Base-by-base conservation (phyloP, 2,888 invertebrate genomes). In the Steinernema carpocapsae region DNA sequence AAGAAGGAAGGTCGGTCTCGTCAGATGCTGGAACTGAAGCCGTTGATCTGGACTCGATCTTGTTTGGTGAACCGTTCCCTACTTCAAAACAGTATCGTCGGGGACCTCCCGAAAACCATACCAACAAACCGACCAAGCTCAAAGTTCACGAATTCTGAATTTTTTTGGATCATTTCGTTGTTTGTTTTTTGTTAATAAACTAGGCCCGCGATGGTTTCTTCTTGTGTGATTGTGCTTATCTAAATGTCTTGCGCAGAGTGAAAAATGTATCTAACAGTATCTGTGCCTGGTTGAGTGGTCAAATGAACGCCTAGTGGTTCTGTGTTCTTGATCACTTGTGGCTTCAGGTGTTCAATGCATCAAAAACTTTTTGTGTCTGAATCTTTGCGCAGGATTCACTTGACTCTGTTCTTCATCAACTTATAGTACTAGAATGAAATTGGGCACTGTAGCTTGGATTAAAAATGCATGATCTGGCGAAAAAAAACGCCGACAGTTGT, bases 101-200 rank as follows among this genome's bases (percentile, higher is more conserved):
- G 6, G 86, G 85, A 24, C 79, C 86, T 24, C 70, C 78, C 32
- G 76, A 72, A 70, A 79, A 78, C 72, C 85, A 87, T 73, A 78
- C 75, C 22, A 79, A 73, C 45, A 79, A 80, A 70, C 86, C 86
- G 22, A 72, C 85, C 71, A 82, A 84, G 71, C 78, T 87, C 22
- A 79, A 77, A 22, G 74, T 76, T 37, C 80, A 82, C 24, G 86
- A 86, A 76, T 86, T 74, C 77, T 86, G 32, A 71, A 14, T 37
- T 24, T n/a, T 72, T 48, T 74, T 72, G 14, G 22, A 51, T 24
- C 1, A 32, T 17, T 37, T 10, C 37, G 29, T 74, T 52, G n/a
- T 32, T 72, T 64, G 14, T 24, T 64, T 29, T 52, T 52, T 32
- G 37, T 32, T 17, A 32, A 64, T 64, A 64, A 64, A 64, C 32